Evolutionary conservation across 35 echinoderm and acorn worm genomes (phyloP), one percentile per base, ranked within the genome.

Genomic region (Patiria miniata): DNA sequence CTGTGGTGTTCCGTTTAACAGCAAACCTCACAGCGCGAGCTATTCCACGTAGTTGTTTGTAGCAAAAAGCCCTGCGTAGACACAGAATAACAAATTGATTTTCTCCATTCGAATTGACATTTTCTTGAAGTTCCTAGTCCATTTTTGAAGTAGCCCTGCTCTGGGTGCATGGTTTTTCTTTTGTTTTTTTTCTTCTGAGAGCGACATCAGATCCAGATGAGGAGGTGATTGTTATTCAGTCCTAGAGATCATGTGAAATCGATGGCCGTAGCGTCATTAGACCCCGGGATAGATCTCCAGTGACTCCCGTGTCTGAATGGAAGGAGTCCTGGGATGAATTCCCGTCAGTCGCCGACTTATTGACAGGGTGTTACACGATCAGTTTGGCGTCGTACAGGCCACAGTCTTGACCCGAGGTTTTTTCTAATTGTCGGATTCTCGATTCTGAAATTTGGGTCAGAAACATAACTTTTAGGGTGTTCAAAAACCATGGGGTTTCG

Each of bases 341-440:
- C 29, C 2, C 65, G 34, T 47, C 65, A 73, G 65, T 73, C 65
- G 65, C 65, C 65, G n/a, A 36, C 26, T 22, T 73, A 73, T 73
- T 34, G 65, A 73, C 65, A 73, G 0, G 65, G 65, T 73, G 65
- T 73, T 73, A 73, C 65, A 73, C 65, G 65, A 73, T 73, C 65
- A 73, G 65, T 34, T 32, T 26, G 34, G 65, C 65, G 65, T 73
- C 65, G 65, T 1, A 73, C 34, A 26, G 65, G 10, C 28, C 34
- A 28, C 26, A 22, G 23, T 23, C 21, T 73, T 7, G 0, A 23
- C 8, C 42, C 12, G 42, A 47, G 42, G 42, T 47, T 47, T 47
- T 47, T 4, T 47, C 42, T 12, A 12, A 6, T 73, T 14, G 26
- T 73, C 29, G 34, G 65, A 10, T 14, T 73, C 6, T 23, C 65